These are phyloP conservation scores for Plumapathes pennacea DNA, from an alignment of 92 coral and sea anemone species.

Conservation along the genomic window DNA sequence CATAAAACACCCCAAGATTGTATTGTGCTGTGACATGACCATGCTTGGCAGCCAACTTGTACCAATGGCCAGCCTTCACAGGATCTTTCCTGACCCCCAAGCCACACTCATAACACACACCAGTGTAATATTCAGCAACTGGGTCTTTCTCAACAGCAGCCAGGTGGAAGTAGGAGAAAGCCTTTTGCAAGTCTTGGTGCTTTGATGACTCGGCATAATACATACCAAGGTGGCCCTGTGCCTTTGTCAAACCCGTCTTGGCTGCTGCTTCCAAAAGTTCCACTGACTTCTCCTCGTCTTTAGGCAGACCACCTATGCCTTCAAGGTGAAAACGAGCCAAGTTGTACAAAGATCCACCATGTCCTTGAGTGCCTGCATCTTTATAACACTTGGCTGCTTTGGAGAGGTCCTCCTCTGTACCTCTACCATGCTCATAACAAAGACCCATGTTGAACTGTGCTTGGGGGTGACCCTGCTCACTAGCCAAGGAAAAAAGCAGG, in stretches of 20 bases:
- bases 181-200: conserved; percentile 66
- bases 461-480: conserved; percentile 80
- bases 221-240: conserved; percentile 88
- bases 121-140: conserved; percentile 83
- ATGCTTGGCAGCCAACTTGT: conserved; percentile 80
- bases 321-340: conserved; percentile 76
- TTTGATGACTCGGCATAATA: conserved; percentile 76
- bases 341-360: conserved; percentile 75
- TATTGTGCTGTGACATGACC: conserved; percentile 91
- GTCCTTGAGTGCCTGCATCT: conserved; percentile 60
- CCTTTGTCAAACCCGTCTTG: conserved; percentile 64
- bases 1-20: conserved; percentile 89
- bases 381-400: conserved; percentile 74
- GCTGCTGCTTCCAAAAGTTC: conserved; percentile 64
- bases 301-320: conserved; percentile 68
- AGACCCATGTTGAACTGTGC: conserved; percentile 96
- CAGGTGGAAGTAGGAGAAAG: conserved; percentile 67
- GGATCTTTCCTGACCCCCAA: conserved; percentile 75
- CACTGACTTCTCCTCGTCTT: conserved; percentile 48
- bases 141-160: conserved; percentile 87
- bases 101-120: conserved; percentile 90
- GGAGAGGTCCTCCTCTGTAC: conserved; percentile 62
- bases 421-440: conserved; percentile 94
- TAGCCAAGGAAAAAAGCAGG: conserved; percentile 73
- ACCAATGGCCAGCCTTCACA: conserved; percentile 70